Evolutionary conservation across 2,888 invertebrate species (phyloP), one percentile per base, ranked within the genome.

Genomic region (Pachymerium ferrugineum): DNA sequence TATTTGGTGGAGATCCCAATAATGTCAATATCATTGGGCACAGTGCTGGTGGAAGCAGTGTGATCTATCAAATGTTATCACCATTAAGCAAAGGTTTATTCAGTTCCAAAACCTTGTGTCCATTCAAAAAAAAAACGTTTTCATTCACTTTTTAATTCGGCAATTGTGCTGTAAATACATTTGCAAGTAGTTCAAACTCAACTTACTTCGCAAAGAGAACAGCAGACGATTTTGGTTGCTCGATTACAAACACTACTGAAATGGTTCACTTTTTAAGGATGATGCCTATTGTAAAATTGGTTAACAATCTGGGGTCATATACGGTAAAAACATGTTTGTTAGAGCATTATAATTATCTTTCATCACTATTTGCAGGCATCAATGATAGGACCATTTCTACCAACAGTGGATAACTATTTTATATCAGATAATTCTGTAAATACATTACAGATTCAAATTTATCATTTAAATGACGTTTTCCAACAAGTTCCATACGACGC

Each of bases 1-100:
- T 33, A 25, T 75, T 75, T 33, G 75, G 75, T 14, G 75, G 75
- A 74, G 71, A 74, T 74, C 62, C 74, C 2, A 67, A 74, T 25
- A n/a, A 22, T 2, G 47, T 75, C 5, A 75, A 74, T 4, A 47
- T 75, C 10, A 25, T 74, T 35, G 75, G 75, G 1, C 47, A 75
- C 29, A 72, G 72, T 16, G 75, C 75, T 47, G 75, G 75, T 2
- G 19, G 67, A 16, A 19, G 16, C 3, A 67, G 67, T 67, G 67
- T 67, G 67, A 3, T 67, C 19, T 67, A 67, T 29, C 67, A 67
- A 3, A 67, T 19, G 14, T 14, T 67, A 29, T 67, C 67, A 3
- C 67, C 67, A 28, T 19, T 67, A 14, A 16, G 16, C 3, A 16
- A 67, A 19, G 67, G 67, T 67, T 16, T 19, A 28, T 67, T 19